Conservation (phyloP, 2,797 vertebrate genomes). For the Liparis tanakae region DNA sequence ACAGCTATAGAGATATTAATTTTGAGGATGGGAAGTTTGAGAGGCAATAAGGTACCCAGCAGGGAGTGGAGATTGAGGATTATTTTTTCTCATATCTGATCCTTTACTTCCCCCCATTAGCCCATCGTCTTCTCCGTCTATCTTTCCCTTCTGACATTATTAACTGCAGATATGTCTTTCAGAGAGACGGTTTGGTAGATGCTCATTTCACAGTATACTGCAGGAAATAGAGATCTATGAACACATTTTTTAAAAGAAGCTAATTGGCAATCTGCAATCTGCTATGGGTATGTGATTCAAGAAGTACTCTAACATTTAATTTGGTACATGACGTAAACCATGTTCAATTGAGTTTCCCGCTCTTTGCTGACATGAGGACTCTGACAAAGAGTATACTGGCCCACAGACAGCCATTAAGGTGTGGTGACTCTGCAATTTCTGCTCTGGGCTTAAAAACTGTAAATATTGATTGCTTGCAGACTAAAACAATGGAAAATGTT, state of each 20-base stretch:
- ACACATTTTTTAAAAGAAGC: neutral
- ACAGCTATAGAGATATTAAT: conserved; percentile 82
- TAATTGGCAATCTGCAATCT: conserved; percentile 17
- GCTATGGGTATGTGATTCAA: neutral
- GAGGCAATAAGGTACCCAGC: conserved; percentile 82
- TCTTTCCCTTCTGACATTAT: conserved; percentile 60
- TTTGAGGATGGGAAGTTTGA: conserved; percentile 81
- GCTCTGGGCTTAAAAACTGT: conserved; percentile 56
- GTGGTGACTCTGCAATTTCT: conserved; percentile 62
- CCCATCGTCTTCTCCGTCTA: conserved; percentile 51
- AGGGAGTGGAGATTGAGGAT: conserved; percentile 83
- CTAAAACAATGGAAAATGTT: conserved; percentile 47
- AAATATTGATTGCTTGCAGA: conserved; percentile 66
- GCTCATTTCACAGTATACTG: conserved; percentile 30
- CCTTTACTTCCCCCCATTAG: conserved; percentile 62
- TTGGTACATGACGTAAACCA: conserved; percentile 43
- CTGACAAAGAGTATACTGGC: conserved; percentile 53
- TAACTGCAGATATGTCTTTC: conserved; percentile 56
- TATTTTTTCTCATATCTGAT: conserved; percentile 81
- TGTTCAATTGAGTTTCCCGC: conserved; percentile 41
- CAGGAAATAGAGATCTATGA: conserved; percentile 13
- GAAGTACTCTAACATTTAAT: conserved; percentile 29
- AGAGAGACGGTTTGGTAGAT: conserved; percentile 41
- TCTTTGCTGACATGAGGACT: conserved; percentile 54
- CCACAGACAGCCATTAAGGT: conserved; percentile 64